A percentile compares a stretch with the other conserved stretches of the same genome.
These are phyloP conservation scores for Crenuchus spilurus DNA, from an alignment of 2,797 vertebrate species.

Conservation along the genomic window DNA sequence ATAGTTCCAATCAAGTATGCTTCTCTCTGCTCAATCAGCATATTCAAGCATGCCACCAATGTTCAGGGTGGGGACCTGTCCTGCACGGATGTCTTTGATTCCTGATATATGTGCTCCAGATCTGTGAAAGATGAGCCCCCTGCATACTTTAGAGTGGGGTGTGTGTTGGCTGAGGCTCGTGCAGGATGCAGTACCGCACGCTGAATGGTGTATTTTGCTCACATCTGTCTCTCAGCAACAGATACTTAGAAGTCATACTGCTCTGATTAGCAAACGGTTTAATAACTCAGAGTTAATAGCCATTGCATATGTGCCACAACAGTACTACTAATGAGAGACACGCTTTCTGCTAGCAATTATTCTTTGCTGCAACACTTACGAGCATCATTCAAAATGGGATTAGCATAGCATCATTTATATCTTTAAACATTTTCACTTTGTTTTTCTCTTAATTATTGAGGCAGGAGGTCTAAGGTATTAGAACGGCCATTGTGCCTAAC, in stretches of 20 bases:
- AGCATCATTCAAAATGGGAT: too few relatives aligned
- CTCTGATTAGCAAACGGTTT: constrained; percentile 40
- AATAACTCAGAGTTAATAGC: constrained; percentile 13
- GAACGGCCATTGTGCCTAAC: too few relatives aligned
- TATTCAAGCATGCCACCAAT: constrained; percentile 19
- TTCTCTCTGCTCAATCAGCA: constrained; percentile 4
- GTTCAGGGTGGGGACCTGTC: constrained; percentile 40
- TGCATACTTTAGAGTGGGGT: constrained; percentile 21
- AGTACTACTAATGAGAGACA: constrained; percentile 13
- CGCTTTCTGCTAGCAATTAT: constrained; percentile 3
- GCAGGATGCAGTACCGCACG: constrained; percentile 21
- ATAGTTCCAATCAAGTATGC: constrained; percentile 13
- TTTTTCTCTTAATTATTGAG: too few relatives aligned
- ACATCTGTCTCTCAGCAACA: constrained; percentile 44
- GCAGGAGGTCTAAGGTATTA: too few relatives aligned
- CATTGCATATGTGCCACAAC: neutral
- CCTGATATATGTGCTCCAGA: constrained; percentile 32
- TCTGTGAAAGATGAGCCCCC: constrained; percentile 44
- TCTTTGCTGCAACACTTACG: neutral
- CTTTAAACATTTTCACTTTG: too few relatives aligned
- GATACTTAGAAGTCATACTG: constrained; percentile 44
- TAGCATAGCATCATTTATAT: too few relatives aligned
- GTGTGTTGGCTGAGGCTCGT: constrained; percentile 26
- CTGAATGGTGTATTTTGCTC: constrained; percentile 38
- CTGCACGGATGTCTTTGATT: constrained; percentile 43